Evolutionary conservation across 2,888 invertebrate genomes (phyloP).

Genomic region (Macrophya alboannulata): DNA sequence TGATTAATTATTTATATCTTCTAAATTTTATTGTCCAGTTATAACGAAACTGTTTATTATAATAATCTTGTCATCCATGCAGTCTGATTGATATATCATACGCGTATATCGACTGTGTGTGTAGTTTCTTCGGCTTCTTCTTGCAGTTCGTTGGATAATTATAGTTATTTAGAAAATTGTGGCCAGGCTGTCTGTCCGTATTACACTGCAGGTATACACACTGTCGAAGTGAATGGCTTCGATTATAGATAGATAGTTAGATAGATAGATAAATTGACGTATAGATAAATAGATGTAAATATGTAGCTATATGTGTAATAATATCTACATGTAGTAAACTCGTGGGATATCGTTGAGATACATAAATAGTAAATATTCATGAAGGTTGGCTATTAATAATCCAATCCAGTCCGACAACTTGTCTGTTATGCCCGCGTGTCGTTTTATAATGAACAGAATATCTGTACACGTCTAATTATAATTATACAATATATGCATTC

Average conservation of each 20-base stretch:
- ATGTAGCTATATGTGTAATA: not conserved
- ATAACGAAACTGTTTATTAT: not conserved
- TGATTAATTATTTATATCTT: not conserved
- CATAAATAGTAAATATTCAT: slow-evolving; percentile 76
- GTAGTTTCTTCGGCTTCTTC: slow-evolving; percentile 4
- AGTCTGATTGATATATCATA: not conserved
- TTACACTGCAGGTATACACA: not conserved
- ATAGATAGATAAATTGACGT: not conserved
- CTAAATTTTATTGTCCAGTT: not conserved
- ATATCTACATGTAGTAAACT: not conserved
- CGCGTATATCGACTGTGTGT: not conserved
- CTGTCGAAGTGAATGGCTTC: slow-evolving; percentile 40
- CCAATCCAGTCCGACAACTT: slow-evolving; percentile 60
- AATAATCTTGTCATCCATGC: not conserved
- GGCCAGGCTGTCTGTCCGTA: slow-evolving; percentile 30
- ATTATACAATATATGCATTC: not conserved
- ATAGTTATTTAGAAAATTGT: slow-evolving; percentile 48
- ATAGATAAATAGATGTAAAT: not conserved
- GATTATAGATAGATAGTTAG: not conserved
- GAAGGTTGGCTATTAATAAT: slow-evolving; percentile 78
- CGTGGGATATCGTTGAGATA: slow-evolving; percentile 66
- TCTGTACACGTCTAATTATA: not conserved
- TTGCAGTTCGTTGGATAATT: slow-evolving; percentile 32
- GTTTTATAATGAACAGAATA: slow-evolving; percentile 71
- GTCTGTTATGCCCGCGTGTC: slow-evolving; percentile 59